phyloP scores from a whole-genome alignment of 2,888 invertebrate species.

The Carcina quercana region DNA sequence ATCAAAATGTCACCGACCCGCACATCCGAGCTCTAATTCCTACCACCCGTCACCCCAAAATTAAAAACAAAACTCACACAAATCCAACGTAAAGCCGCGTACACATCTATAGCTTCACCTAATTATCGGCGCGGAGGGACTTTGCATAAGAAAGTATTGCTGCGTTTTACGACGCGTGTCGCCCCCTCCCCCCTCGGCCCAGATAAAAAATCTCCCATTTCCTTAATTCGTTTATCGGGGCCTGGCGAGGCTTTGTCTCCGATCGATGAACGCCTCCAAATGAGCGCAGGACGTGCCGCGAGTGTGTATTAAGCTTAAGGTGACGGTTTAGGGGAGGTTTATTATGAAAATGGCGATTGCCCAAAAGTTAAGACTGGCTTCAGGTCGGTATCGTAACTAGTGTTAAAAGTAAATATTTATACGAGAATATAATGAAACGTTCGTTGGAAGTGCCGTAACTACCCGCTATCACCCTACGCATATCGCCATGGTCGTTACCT shows the following conservation, averaged over 20 bases:
- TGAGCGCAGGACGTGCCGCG: slow-evolving; percentile 68
- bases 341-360: slow-evolving; percentile 4
- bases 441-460: too few relatives aligned
- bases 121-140: slow-evolving; percentile 68
- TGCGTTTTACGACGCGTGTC: slow-evolving; percentile 72
- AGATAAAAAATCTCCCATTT: slow-evolving; percentile 75
- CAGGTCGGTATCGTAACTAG: too few relatives aligned
- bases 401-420: too few relatives aligned
- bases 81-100: slow-evolving; percentile 37
- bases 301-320: slow-evolving; percentile 66
- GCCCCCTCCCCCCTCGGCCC: slow-evolving; percentile 44
- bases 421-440: too few relatives aligned
- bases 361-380: too few relatives aligned
- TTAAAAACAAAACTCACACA: slow-evolving; percentile 61
- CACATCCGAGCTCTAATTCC: too few relatives aligned
- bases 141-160: slow-evolving; percentile 74
- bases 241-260: slow-evolving; percentile 69
- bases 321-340: slow-evolving; percentile 14
- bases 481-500: too few relatives aligned
- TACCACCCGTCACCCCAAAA: slow-evolving; percentile 32
- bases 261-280: slow-evolving; percentile 71
- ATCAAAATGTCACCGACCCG: slow-evolving; percentile 17
- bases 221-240: slow-evolving; percentile 75
- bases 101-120: slow-evolving; percentile 57
- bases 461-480: too few relatives aligned